These are phyloP conservation scores for Lycaon pictus DNA, from an alignment of 2,113 vertebrate genomes.

Conservation along the genomic window DNA sequence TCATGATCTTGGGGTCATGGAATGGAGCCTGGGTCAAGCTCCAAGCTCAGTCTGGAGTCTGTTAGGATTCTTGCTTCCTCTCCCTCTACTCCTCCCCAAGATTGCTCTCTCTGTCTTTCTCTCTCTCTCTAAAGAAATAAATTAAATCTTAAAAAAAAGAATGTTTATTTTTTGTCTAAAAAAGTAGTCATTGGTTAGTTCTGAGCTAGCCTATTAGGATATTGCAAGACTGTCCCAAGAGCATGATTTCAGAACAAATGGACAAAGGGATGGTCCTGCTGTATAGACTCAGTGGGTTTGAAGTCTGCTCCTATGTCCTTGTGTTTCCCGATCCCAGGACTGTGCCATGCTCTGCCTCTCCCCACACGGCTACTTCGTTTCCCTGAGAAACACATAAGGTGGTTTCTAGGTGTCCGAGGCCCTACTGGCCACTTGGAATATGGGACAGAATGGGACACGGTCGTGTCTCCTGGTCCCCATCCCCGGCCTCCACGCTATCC, in stretches of 20 bases:
- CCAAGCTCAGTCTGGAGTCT: background rate
- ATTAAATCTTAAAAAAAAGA: background rate
- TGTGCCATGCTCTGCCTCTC: rapidly evolving
- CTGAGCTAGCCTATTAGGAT: rapidly evolving
- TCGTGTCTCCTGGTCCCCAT: rapidly evolving
- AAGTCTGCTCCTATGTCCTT: rapidly evolving
- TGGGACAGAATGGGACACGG: rapidly evolving
- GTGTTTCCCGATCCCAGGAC: rapidly evolving
- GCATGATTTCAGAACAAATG: background rate
- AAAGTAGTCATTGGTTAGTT: background rate
- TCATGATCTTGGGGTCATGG: background rate
- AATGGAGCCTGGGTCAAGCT: rapidly evolving
- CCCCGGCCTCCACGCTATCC: rapidly evolving
- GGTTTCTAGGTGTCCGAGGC: background rate
- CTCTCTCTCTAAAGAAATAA: background rate
- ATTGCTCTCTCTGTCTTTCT: no score
- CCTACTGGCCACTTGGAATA: rapidly evolving
- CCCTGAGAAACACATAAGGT: rapidly evolving
- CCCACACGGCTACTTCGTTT: rapidly evolving
- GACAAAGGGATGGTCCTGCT: rapidly evolving
- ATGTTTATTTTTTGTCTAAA: rapidly evolving
- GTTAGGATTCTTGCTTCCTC: background rate
- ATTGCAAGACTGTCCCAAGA: rapidly evolving
- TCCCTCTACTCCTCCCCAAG: background rate
- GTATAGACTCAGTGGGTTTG: rapidly evolving